phyloP scores from a whole-genome alignment of 2,888 invertebrate species.

The Trimorus sp. region DNA sequence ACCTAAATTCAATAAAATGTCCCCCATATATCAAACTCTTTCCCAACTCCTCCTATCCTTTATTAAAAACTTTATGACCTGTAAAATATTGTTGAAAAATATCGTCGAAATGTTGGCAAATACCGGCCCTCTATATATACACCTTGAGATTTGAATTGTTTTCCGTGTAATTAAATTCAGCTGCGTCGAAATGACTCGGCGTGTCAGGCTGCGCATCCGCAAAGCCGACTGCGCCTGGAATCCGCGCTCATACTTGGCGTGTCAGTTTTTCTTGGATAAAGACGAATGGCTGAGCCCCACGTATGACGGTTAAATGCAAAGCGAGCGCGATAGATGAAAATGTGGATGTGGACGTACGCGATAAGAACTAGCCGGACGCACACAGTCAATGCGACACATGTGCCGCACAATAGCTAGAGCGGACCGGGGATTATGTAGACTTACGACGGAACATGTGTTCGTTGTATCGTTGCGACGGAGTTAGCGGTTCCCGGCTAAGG shows the following conservation, averaged over 20 bases:
- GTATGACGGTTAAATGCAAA: conserved; percentile 46
- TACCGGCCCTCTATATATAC: no score
- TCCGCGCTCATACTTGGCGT: conserved; percentile 17
- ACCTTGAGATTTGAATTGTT: not conserved
- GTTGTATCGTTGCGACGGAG: conserved; percentile 78
- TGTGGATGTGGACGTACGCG: conserved; percentile 42
- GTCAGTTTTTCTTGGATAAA: conserved; percentile 37
- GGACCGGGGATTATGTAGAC: conserved; percentile 79
- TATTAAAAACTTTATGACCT: no score
- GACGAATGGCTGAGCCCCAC: conserved; percentile 40
- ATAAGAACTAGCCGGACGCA: conserved; percentile 55
- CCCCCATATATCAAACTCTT: no score
- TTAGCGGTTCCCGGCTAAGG: conserved; percentile 78
- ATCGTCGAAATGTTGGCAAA: no score
- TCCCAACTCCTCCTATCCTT: no score
- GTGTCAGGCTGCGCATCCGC: not conserved
- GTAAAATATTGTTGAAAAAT: no score
- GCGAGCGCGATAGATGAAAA: conserved; percentile 39
- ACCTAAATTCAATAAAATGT: no score
- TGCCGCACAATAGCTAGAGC: conserved; percentile 69
- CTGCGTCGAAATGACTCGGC: not conserved
- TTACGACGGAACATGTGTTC: conserved; percentile 79
- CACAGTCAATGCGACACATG: conserved; percentile 40
- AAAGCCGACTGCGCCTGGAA: conserved; percentile 1
- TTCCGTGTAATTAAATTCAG: conserved; percentile 20